Evolutionary conservation across 2,797 vertebrate genomes (phyloP), one percentile per base, ranked within the genome.

Genomic region (Poeciliopsis turneri): DNA sequence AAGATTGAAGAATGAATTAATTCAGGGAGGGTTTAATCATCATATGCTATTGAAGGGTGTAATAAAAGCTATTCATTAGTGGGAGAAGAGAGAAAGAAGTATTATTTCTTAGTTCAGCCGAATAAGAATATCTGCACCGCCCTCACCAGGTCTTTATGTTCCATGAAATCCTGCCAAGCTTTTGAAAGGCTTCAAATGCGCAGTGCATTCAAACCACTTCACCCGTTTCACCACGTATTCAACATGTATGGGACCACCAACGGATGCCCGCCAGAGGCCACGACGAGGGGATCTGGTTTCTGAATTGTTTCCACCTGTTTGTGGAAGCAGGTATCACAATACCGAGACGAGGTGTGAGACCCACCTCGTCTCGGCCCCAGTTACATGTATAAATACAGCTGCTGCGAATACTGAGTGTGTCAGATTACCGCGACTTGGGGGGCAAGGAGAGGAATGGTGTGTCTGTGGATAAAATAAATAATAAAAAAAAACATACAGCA

Each of bases 311-410:
- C n/a, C n/a, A n/a, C n/a, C n/a, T n/a, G n/a, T n/a, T n/a, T n/a
- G n/a, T n/a, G n/a, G n/a, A n/a, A n/a, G n/a, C n/a, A n/a, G n/a
- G n/a, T n/a, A n/a, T n/a, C n/a, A n/a, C n/a, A n/a, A n/a, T n/a
- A n/a, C n/a, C n/a, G n/a, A n/a, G n/a, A n/a, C n/a, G n/a, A n/a
- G n/a, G n/a, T n/a, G 87, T 93, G 89, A 92, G 92, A 89, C 86
- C 84, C 86, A 87, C 84, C 88, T 94, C 91, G 86, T 91, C 92
- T 93, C 91, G 92, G 45, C 87, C 90, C 87, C 46, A 69, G 88
- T 93, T 90, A 92, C 91, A 91, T 92, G 93, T 89, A 90, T 92
- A 92, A 94, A 93, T 93, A 91, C 80, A 83, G 86, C 84, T 33
- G 87, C 86, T 41, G 28, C 90, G 93, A 93, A 92, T 92, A 86